Conservation (phyloP, 2,888 invertebrate genomes). For the Dascillus cervinus region DNA sequence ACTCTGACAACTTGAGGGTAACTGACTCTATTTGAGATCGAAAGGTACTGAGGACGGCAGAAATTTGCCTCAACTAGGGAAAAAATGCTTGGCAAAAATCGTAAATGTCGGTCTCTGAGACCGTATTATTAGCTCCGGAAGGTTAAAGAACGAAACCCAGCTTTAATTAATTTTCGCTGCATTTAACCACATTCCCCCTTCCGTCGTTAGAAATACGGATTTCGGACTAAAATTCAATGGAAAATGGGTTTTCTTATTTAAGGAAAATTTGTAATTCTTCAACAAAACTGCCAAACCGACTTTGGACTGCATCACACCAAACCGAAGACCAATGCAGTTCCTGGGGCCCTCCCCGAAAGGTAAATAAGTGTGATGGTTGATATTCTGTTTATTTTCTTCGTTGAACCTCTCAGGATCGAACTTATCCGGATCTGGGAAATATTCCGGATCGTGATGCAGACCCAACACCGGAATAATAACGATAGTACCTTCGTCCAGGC, state of each 20-base stretch:
- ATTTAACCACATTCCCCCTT: no score
- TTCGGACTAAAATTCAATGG: no score
- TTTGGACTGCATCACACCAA: slow-evolving; percentile 20
- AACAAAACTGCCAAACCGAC: slow-evolving; percentile 16
- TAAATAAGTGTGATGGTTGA: slow-evolving; percentile 7
- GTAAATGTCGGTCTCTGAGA: no score
- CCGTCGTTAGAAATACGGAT: no score
- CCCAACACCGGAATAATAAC: slow-evolving; percentile 5
- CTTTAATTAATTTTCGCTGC: no score
- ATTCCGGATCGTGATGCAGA: slow-evolving; percentile 8
- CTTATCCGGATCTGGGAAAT: slow-evolving; percentile 10
- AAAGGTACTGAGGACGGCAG: no score
- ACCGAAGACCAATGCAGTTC: slow-evolving; percentile 14
- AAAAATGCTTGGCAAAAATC: no score
- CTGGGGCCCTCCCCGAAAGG: slow-evolving; percentile 11
- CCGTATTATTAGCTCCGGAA: no score
- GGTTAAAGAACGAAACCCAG: no score
- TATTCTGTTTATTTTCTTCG: slow-evolving; percentile 3
- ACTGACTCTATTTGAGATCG: no score
- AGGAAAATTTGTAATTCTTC: slow-evolving; percentile 15
- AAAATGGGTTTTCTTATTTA: slow-evolving; percentile 12
- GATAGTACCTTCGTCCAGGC: slow-evolving; percentile 1
- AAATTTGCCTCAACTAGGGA: no score
- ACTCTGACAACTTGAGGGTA: no score
- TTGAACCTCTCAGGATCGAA: slow-evolving; percentile 12